Conservation (phyloP, 2,888 invertebrate species). For the Caenorhabditis sp. region DNA sequence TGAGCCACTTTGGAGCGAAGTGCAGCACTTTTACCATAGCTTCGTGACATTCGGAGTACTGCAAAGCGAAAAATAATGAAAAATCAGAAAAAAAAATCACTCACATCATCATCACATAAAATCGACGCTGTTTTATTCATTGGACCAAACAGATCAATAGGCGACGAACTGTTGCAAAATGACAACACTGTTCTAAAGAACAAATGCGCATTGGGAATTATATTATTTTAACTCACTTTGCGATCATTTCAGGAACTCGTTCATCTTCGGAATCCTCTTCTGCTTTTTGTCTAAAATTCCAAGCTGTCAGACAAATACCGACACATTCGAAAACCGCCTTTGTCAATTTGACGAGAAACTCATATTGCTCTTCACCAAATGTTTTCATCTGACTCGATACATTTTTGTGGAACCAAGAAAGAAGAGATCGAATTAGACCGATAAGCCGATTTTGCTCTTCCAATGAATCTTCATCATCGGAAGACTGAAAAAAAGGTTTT, state of each 20-base stretch:
- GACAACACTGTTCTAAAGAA: slow-evolving; percentile 18
- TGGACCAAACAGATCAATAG: slow-evolving; percentile 13
- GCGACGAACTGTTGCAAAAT: slow-evolving; percentile 24
- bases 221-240: slow-evolving; percentile 8
- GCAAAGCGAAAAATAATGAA: not conserved
- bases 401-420: slow-evolving; percentile 22
- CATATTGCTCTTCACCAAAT: slow-evolving; percentile 12
- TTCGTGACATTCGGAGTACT: slow-evolving; percentile 19
- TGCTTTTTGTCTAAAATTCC: slow-evolving; percentile 19
- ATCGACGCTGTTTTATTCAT: slow-evolving; percentile 12
- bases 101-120: slow-evolving; percentile 18
- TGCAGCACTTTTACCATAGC: slow-evolving; percentile 10
- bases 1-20: slow-evolving; percentile 34
- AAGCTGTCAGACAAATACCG: slow-evolving; percentile 15
- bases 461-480: not conserved
- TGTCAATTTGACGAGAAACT: slow-evolving; percentile 17
- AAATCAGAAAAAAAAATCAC: not conserved
- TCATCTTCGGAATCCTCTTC: slow-evolving; percentile 19
- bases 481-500: not conserved
- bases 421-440: slow-evolving; percentile 7
- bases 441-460: slow-evolving; percentile 9
- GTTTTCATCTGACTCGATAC: slow-evolving; percentile 10
- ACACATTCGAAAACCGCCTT: slow-evolving; percentile 19
- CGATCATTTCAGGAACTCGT: slow-evolving; percentile 12
- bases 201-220: not conserved